These are phyloP conservation scores for Poeciliopsis infans DNA, from an alignment of 2,797 vertebrate species.

Conservation along the genomic window DNA sequence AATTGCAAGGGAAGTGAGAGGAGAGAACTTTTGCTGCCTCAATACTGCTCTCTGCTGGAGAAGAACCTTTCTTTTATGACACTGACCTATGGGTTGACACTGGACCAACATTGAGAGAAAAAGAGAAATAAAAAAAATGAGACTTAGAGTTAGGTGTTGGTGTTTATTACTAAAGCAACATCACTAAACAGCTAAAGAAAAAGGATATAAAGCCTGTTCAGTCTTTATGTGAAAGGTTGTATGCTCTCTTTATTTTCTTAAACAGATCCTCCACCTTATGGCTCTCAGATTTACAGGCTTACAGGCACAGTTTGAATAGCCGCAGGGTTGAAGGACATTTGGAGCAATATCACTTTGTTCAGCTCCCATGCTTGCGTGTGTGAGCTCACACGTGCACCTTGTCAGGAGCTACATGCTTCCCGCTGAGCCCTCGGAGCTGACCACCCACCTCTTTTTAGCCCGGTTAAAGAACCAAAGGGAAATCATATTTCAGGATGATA, in stretches of 20 bases:
- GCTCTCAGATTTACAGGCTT: slow-evolving; percentile 31
- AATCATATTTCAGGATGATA: slow-evolving; percentile 70
- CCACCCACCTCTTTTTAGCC: slow-evolving; percentile 70
- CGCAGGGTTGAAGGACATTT: slow-evolving; percentile 46
- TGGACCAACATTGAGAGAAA: slow-evolving; percentile 10
- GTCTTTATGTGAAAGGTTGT: not conserved
- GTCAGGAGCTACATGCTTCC: slow-evolving; percentile 50
- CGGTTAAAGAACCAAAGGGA: slow-evolving; percentile 70
- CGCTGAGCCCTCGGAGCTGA: slow-evolving; percentile 63
- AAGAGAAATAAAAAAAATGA: not conserved
- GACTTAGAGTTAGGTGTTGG: not conserved
- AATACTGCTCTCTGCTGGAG: slow-evolving; percentile 84
- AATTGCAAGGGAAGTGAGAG: slow-evolving; percentile 40
- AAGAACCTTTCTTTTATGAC: slow-evolving; percentile 26
- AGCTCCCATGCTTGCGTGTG: slow-evolving; percentile 23
- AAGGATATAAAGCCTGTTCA: slow-evolving; percentile 4
- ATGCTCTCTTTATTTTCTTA: slow-evolving; percentile 13
- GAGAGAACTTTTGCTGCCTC: slow-evolving; percentile 70
- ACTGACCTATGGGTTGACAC: slow-evolving; percentile 47
- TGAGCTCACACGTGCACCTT: slow-evolving; percentile 38
- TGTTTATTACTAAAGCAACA: slow-evolving; percentile 19
- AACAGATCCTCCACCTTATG: slow-evolving; percentile 26
- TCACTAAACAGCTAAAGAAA: slow-evolving; percentile 3
- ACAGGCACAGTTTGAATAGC: slow-evolving; percentile 31
- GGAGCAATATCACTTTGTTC: slow-evolving; percentile 50